Conservation (phyloP, 2,113 vertebrate genomes). For the Heliornis fulica region DNA sequence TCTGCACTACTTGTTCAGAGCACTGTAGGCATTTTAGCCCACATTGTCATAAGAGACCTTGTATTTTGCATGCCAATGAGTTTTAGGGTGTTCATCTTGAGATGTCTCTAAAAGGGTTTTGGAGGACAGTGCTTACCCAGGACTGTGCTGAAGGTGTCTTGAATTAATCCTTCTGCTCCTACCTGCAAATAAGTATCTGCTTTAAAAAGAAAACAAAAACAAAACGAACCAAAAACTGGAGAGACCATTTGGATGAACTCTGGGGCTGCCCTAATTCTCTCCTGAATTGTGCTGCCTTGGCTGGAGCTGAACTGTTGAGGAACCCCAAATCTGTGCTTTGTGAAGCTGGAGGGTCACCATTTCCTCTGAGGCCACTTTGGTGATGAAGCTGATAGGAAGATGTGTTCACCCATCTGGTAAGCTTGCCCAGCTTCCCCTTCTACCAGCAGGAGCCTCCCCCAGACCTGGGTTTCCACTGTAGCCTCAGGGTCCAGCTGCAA, state of each 20-base stretch:
- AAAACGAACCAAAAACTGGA: not conserved
- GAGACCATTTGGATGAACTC: not conserved
- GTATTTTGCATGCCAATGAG: not conserved
- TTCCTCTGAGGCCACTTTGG: not conserved
- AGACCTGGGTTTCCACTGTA: not conserved
- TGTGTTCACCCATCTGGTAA: not conserved
- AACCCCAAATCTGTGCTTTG: not conserved
- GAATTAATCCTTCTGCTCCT: not conserved
- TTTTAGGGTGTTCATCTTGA: slow-evolving; percentile 6
- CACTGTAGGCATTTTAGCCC: not conserved
- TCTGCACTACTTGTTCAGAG: not conserved
- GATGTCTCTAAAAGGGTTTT: slow-evolving; percentile 22
- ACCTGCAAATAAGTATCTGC: not conserved
- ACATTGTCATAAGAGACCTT: slow-evolving; percentile 1
- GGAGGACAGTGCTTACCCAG: not conserved
- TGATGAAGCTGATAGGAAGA: not conserved
- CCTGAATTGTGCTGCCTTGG: not conserved
- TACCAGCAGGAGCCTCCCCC: not conserved
- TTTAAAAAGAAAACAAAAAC: not conserved
- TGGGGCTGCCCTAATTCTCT: not conserved
- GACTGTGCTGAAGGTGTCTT: not conserved
- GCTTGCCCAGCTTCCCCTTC: not conserved
- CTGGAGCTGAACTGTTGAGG: not conserved
- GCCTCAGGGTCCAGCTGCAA: not conserved
- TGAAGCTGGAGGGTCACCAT: not conserved